phyloP scores from a whole-genome alignment of 1,140 invertebrate genomes.

The Sitobion miscanthi region DNA sequence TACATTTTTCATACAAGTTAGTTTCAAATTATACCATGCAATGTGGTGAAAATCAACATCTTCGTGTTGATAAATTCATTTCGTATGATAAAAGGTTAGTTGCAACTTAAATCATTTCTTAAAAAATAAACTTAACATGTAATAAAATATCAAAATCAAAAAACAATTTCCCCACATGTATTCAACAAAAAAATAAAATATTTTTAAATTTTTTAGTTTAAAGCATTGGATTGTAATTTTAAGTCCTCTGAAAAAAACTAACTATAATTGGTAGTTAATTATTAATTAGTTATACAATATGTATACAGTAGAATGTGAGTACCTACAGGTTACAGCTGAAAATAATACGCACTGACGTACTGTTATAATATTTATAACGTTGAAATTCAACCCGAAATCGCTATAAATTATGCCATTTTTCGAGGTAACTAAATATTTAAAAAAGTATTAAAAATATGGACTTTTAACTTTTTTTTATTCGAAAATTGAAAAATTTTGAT shows the following conservation, averaged over 20 bases:
- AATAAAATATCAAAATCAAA: not conserved
- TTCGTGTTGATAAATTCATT: not conserved
- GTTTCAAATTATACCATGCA: not conserved
- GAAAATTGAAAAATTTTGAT: too few species aligned
- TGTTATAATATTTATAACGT: too few species aligned
- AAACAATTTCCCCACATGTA: not conserved
- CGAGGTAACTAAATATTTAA: too few species aligned
- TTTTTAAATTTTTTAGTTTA: not conserved
- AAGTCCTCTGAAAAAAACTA: not conserved
- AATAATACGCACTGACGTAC: too few species aligned
- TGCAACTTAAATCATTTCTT: not conserved
- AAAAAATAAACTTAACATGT: not conserved
- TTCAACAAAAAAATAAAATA: not conserved
- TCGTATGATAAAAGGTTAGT: not conserved
- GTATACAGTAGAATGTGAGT: too few species aligned
- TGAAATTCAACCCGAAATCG: too few species aligned
- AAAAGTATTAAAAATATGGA: too few species aligned
- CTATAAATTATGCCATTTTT: too few species aligned
- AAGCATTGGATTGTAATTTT: not conserved
- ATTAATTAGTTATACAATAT: not conserved
- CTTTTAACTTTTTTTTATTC: too few species aligned
- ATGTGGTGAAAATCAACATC: not conserved
- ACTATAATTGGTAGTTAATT: not conserved
- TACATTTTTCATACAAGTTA: not conserved
- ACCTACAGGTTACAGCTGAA: too few species aligned